These are phyloP conservation scores for Agrypnus murinus DNA, from an alignment of 2,888 invertebrate species.

Conservation along the genomic window DNA sequence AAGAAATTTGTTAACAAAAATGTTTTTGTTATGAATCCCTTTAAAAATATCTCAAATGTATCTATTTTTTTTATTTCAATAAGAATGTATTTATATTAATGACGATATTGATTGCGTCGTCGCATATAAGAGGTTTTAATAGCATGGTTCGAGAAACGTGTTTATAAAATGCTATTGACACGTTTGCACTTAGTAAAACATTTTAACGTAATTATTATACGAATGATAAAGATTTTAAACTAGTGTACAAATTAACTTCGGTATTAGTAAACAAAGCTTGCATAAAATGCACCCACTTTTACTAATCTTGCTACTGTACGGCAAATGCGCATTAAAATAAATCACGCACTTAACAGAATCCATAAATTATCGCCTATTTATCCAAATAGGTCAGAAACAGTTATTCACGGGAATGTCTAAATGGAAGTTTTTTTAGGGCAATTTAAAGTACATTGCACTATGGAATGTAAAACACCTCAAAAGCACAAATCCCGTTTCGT, in stretches of 20 bases:
- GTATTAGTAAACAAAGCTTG: conserved; percentile 22
- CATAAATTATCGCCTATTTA: conserved; percentile 67
- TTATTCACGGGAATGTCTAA: conserved; percentile 63
- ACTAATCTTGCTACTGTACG: conserved; percentile 31
- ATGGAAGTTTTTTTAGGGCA: conserved; percentile 60
- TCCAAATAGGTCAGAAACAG: conserved; percentile 67
- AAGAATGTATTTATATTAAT: conserved; percentile 14
- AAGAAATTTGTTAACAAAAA: too few species aligned
- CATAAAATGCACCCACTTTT: conserved; percentile 36
- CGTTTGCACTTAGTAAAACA: conserved; percentile 5
- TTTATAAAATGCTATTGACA: conserved; percentile 8
- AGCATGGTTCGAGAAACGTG: neutral
- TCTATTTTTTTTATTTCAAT: too few species aligned
- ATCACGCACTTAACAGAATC: conserved; percentile 55
- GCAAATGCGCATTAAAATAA: conserved; percentile 53
- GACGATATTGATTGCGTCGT: conserved; percentile 8
- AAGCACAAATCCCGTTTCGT: conserved; percentile 63
- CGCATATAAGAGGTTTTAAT: conserved; percentile 10
- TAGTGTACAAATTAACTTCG: conserved; percentile 24
- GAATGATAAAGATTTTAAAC: conserved; percentile 20
- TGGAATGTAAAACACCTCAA: conserved; percentile 64
- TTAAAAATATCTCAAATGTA: too few species aligned
- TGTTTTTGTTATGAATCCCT: too few species aligned
- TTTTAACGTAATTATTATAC: conserved; percentile 21
- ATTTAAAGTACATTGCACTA: conserved; percentile 67